A percentile compares a stretch with the other conserved stretches of the same genome.
Evolutionary conservation across 2,888 invertebrate genomes (phyloP).

Genomic region (Rhaphigaster nebulosa): DNA sequence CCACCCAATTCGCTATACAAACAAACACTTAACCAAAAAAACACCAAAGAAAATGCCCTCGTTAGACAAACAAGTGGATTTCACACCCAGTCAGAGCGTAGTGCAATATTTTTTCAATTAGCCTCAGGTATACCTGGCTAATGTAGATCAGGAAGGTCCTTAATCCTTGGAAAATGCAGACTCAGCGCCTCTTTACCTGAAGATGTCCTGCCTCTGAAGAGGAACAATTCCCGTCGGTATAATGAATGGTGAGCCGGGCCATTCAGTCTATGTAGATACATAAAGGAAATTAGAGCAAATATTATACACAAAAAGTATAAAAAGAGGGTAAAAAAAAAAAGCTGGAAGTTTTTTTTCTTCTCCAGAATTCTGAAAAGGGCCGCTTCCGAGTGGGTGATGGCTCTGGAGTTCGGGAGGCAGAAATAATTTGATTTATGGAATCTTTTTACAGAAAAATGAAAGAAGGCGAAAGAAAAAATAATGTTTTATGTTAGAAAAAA

Average conservation of each 20-base stretch:
- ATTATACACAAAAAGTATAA: slow-evolving; percentile 13
- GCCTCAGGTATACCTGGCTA: slow-evolving; percentile 20
- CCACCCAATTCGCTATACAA: slow-evolving; percentile 31
- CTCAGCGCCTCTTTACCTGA: not conserved
- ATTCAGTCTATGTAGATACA: not conserved
- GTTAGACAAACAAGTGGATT: slow-evolving; percentile 31
- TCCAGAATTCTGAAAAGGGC: slow-evolving; percentile 12
- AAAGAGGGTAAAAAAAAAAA: not conserved
- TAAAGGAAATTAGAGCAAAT: slow-evolving; percentile 18
- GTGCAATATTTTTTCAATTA: slow-evolving; percentile 38
- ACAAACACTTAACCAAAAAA: slow-evolving; percentile 27
- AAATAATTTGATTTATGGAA: slow-evolving; percentile 36
- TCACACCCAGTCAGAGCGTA: slow-evolving; percentile 24
- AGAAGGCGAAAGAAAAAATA: not conserved
- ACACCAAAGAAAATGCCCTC: slow-evolving; percentile 6
- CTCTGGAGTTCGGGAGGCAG: not conserved
- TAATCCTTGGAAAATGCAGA: slow-evolving; percentile 38
- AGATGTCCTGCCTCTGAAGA: not conserved
- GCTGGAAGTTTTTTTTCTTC: not conserved
- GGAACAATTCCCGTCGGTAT: not conserved
- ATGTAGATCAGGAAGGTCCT: not conserved
- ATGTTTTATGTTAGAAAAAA: not conserved
- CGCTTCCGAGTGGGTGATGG: not conserved
- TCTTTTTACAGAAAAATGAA: slow-evolving; percentile 34
- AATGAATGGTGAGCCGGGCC: not conserved